Evolutionary conservation across 2,888 invertebrate genomes (phyloP), one percentile per base, ranked within the genome.

Genomic region (Gnatocerus cornutus): DNA sequence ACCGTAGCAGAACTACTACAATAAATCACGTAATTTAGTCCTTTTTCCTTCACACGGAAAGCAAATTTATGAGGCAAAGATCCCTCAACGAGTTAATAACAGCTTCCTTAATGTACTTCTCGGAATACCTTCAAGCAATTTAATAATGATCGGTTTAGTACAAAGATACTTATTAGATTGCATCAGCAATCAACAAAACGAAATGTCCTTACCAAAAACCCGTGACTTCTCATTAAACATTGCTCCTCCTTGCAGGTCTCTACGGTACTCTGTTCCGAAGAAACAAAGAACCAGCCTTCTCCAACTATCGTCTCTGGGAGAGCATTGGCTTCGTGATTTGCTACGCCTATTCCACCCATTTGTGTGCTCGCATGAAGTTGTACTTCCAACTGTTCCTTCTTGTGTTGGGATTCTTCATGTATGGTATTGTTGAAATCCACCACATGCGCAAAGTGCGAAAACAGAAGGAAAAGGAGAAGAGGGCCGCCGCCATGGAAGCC

Each of bases 281-380:
- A 68, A 95, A 95, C 88, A 95, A 95, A 82, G 96, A 96, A 83
- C 95, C 96, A 0, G 96, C 96, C 0, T 96, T 96, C 88, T 95
- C 95, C 64, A 96, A 96, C 87, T 96, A 91, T 85, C 90, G 95
- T 27, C 88, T 96, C 4, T 96, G 96, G 96, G 96, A 96, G 84
- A 94, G 94, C 59, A 90, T 92, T 2, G 96, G 96, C 1, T 96
- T 96, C 84, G 95, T 96, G 29, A 91, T 95, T 50, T 95, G 95
- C 7, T 96, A 95, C 81, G 94, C 94, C 0, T 95, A 95, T 86
- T 94, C 94, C 77, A 95, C 94, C 21, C 93, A 94, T 78, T 87
- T 95, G 21, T 95, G 95, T 85, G 93, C 94, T 62, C 87, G 91
- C 70, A 92, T 92, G 91, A 96, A 96, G 87, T 89, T 96, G 0